These are phyloP conservation scores for Nemoura dubitans DNA, from an alignment of 2,888 invertebrate species.

Conservation along the genomic window DNA sequence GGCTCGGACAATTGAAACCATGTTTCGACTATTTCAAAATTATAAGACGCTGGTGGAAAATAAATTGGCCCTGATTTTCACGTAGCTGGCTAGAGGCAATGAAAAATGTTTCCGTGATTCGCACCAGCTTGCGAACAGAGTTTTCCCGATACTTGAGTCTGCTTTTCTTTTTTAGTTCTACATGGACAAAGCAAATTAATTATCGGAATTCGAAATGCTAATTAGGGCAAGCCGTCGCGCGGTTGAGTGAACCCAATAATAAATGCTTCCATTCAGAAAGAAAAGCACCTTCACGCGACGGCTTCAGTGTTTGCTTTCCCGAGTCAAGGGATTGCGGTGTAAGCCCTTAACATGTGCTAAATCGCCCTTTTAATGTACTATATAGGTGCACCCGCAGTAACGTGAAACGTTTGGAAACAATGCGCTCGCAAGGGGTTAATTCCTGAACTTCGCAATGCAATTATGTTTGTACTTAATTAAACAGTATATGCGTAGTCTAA, in stretches of 20 bases:
- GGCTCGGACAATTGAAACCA: background rate
- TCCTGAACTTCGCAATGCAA: too few relatives aligned
- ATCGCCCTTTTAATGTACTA: too few relatives aligned
- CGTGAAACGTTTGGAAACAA: too few relatives aligned
- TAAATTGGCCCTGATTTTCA: background rate
- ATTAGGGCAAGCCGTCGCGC: background rate
- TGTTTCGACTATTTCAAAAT: background rate
- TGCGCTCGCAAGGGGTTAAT: too few relatives aligned
- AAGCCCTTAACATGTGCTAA: too few relatives aligned
- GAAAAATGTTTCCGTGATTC: background rate
- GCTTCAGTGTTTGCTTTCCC: too few relatives aligned
- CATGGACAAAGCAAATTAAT: background rate
- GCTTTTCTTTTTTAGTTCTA: background rate
- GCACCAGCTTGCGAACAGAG: background rate
- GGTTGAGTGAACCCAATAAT: background rate
- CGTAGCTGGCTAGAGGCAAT: background rate
- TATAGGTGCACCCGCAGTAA: too few relatives aligned
- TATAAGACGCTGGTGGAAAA: background rate
- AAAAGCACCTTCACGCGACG: background rate
- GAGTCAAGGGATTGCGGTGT: too few relatives aligned
- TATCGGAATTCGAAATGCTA: background rate
- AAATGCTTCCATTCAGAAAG: background rate
- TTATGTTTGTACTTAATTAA: too few relatives aligned
- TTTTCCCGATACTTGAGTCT: background rate
- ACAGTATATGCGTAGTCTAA: too few relatives aligned